These are phyloP conservation scores for Dendrocincla fuliginosa DNA, from an alignment of 2,797 vertebrate genomes.

Conservation along the genomic window DNA sequence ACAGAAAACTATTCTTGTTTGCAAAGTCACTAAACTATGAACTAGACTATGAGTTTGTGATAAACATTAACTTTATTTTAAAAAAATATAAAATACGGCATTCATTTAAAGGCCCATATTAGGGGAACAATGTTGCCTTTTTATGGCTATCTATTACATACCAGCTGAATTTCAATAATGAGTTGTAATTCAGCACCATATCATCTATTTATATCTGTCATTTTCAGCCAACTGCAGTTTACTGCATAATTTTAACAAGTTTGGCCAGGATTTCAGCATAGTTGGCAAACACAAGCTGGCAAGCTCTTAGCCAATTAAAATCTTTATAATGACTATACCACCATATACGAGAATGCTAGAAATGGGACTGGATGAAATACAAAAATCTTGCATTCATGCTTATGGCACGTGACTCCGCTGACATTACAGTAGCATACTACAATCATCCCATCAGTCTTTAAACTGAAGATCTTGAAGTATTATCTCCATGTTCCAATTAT, in stretches of 20 bases:
- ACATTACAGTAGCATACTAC: neutral
- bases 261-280: slow-evolving; percentile 20
- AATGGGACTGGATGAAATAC: neutral
- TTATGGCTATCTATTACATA: slow-evolving; percentile 1
- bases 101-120: neutral
- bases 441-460: neutral
- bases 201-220: slow-evolving; percentile 20
- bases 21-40: neutral
- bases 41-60: neutral
- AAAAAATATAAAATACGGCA: neutral
- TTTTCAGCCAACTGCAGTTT: slow-evolving; percentile 34
- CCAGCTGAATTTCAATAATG: slow-evolving; percentile 20
- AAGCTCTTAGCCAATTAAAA: slow-evolving; percentile 15
- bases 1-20: neutral
- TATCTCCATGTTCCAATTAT: neutral
- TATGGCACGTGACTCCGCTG: neutral
- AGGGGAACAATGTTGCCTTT: slow-evolving; percentile 9
- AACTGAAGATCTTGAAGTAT: neutral
- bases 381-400: neutral
- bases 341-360: neutral
- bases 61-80: neutral
- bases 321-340: slow-evolving; percentile 5
- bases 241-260: neutral
- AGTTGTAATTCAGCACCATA: slow-evolving; percentile 55
- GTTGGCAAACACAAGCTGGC: slow-evolving; percentile 25